Conservation (phyloP, 2,888 invertebrate genomes). For the Scrobipalpa costella region DNA sequence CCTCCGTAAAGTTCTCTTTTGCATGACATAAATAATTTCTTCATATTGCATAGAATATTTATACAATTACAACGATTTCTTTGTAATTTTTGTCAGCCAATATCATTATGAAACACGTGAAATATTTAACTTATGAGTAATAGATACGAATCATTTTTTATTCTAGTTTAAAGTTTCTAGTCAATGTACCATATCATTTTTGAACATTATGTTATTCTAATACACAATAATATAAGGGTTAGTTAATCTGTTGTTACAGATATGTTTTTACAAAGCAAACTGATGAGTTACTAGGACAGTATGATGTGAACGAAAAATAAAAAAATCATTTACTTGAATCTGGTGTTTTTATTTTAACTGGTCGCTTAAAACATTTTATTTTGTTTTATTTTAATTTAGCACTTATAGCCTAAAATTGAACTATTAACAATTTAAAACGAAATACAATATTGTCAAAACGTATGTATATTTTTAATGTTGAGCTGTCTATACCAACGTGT, state of each 20-base stretch:
- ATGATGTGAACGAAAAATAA: conserved; percentile 77
- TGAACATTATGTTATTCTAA: conserved; percentile 64
- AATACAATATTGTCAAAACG: too few relatives aligned
- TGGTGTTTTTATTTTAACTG: conserved; percentile 32
- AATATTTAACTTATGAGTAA: neutral
- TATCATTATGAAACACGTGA: neutral
- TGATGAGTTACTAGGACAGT: conserved; percentile 74
- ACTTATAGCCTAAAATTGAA: neutral
- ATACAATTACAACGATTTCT: neutral
- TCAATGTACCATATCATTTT: conserved; percentile 80
- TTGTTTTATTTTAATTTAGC: neutral
- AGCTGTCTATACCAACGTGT: too few relatives aligned
- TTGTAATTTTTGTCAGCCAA: neutral
- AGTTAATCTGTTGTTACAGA: conserved; percentile 77
- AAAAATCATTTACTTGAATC: conserved; percentile 69
- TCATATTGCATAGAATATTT: neutral
- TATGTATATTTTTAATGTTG: too few relatives aligned
- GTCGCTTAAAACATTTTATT: neutral
- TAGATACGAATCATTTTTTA: conserved; percentile 1
- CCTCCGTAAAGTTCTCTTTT: too few relatives aligned
- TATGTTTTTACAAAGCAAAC: conserved; percentile 78
- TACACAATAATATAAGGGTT: conserved; percentile 63
- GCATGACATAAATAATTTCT: neutral
- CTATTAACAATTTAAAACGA: too few relatives aligned
- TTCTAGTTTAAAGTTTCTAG: conserved; percentile 50